These are phyloP conservation scores for Beris morrisii DNA, from an alignment of 2,888 invertebrate genomes.

Conservation along the genomic window DNA sequence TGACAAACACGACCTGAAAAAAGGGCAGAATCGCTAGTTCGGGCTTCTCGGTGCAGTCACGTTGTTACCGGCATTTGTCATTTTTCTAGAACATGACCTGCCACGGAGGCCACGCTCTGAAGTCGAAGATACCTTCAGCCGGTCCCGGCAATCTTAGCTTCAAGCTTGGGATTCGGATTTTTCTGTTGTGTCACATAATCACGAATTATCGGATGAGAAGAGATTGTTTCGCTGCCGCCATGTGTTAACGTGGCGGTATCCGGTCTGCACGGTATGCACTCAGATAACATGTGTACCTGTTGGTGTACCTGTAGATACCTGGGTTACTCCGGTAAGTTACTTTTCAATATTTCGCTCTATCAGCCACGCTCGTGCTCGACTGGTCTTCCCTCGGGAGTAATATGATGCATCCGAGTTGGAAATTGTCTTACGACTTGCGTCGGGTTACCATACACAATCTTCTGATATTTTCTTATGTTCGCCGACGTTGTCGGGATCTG, in stretches of 20 bases:
- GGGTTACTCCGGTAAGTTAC: too few relatives aligned
- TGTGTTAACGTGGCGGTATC: not conserved
- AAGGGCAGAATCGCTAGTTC: slow-evolving; percentile 12
- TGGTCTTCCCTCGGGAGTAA: slow-evolving; percentile 18
- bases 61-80: slow-evolving; percentile 39
- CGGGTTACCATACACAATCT: not conserved
- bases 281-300: not conserved
- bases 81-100: slow-evolving; percentile 37
- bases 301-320: too few relatives aligned
- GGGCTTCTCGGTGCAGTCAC: slow-evolving; percentile 33
- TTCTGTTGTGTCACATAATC: slow-evolving; percentile 34
- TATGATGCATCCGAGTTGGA: slow-evolving; percentile 12
- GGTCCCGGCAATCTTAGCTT: slow-evolving; percentile 41
- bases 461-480: not conserved
- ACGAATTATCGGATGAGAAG: slow-evolving; percentile 33
- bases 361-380: slow-evolving; percentile 6
- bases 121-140: slow-evolving; percentile 40
- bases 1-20: slow-evolving; percentile 24
- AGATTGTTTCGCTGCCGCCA: slow-evolving; percentile 14
- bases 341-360: slow-evolving; percentile 9
- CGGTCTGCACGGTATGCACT: not conserved
- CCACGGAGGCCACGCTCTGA: slow-evolving; percentile 27
- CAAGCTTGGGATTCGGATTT: slow-evolving; percentile 34
- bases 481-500: not conserved
- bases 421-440: not conserved